These are phyloP conservation scores for Heliothis virescens DNA, from an alignment of 1,140 invertebrate species.

Conservation along the genomic window DNA sequence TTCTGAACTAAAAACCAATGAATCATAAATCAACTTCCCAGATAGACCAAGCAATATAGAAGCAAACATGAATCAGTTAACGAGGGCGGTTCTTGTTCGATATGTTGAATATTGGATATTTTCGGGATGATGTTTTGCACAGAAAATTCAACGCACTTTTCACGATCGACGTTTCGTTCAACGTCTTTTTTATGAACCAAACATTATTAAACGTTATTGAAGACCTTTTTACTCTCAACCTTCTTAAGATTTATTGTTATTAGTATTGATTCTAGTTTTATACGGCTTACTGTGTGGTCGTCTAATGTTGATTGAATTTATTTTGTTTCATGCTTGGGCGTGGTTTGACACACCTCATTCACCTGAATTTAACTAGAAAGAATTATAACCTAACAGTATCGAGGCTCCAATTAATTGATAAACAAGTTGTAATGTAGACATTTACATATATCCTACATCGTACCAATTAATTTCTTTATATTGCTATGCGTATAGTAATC, in stretches of 20 bases:
- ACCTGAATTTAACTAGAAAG: neutral
- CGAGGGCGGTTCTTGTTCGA: neutral
- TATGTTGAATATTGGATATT: neutral
- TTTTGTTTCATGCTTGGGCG: constrained; percentile 14
- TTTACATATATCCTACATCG: too few relatives aligned
- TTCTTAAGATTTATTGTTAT: constrained; percentile 4
- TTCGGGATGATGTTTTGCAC: neutral
- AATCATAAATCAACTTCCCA: neutral
- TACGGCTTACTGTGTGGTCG: constrained; percentile 7
- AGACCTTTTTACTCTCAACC: too few relatives aligned
- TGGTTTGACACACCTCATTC: constrained; percentile 28
- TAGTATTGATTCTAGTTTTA: neutral
- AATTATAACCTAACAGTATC: constrained; percentile 27
- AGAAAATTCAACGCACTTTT: neutral
- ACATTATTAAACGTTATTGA: neutral
- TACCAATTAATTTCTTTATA: too few relatives aligned
- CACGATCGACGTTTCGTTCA: neutral
- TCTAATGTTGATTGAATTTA: neutral
- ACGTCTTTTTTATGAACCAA: neutral
- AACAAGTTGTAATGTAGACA: too few relatives aligned
- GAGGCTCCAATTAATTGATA: too few relatives aligned
- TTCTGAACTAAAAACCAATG: neutral
- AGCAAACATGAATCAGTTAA: constrained; percentile 1
- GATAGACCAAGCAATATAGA: neutral
- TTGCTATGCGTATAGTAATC: too few relatives aligned